These are phyloP conservation scores for Raja brachyura DNA, from an alignment of 2,113 vertebrate species.

Conservation along the genomic window DNA sequence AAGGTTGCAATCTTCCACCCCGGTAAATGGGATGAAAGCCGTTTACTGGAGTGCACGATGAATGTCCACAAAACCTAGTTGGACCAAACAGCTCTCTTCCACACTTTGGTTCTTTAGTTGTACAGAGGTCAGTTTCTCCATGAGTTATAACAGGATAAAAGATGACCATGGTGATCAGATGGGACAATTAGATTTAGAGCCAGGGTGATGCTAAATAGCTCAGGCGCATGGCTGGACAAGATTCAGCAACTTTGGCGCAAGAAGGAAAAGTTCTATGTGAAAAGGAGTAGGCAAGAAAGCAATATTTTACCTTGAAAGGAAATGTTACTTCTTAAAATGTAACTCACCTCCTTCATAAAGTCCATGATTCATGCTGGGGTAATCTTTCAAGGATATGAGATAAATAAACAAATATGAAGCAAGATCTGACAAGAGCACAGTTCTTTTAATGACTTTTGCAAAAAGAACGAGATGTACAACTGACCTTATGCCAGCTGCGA, in stretches of 20 bases:
- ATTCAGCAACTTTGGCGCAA: background rate
- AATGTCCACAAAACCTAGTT: background rate
- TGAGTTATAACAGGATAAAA: background rate
- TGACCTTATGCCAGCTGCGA: background rate
- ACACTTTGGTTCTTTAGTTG: background rate
- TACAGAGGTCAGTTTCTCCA: background rate
- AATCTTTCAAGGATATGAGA: background rate
- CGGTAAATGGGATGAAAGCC: background rate
- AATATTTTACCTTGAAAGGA: constrained; percentile 13
- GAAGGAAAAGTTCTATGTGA: too few relatives aligned
- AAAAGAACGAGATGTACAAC: background rate
- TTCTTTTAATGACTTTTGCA: background rate
- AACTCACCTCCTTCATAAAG: constrained; percentile 1
- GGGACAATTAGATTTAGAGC: background rate
- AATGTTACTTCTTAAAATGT: background rate
- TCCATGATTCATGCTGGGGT: background rate
- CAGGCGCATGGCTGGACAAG: background rate
- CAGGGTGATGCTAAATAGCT: background rate
- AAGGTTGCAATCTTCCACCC: too few relatives aligned
- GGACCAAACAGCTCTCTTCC: background rate
- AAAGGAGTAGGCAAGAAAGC: background rate
- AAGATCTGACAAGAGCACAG: constrained; percentile 13
- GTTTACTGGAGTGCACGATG: background rate
- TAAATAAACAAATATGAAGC: constrained; percentile 20
- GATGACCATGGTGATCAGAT: background rate